A percentile compares a stretch with the other conserved stretches of the same genome.
Conservation (phyloP, 2,113 vertebrate genomes). For the Anoplopoma fimbria region DNA sequence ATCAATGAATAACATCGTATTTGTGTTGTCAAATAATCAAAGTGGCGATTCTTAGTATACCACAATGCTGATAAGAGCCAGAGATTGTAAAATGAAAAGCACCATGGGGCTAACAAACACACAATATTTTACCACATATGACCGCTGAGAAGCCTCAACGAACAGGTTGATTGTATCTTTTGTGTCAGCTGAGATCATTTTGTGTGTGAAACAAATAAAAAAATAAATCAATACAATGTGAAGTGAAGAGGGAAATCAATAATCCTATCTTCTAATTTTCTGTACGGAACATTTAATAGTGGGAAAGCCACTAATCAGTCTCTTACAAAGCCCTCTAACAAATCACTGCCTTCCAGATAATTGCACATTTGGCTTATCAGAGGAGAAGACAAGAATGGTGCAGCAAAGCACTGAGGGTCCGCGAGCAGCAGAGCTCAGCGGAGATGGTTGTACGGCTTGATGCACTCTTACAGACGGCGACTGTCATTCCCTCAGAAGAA, state of each 20-base stretch:
- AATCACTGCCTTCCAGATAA: neutral
- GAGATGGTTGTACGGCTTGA: neutral
- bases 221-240: slow-evolving; percentile 16
- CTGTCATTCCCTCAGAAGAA: neutral
- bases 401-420: neutral
- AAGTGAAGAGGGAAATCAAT: slow-evolving; percentile 31
- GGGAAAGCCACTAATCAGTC: neutral
- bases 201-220: neutral
- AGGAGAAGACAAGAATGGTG: neutral
- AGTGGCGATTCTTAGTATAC: neutral
- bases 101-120: neutral
- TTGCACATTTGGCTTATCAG: slow-evolving; percentile 18
- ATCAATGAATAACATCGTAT: neutral
- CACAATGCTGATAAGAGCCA: neutral
- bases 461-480: neutral
- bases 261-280: neutral
- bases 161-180: neutral
- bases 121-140: slow-evolving; percentile 2
- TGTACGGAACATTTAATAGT: neutral
- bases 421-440: slow-evolving; percentile 8
- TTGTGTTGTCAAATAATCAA: slow-evolving; percentile 17
- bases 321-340: neutral
- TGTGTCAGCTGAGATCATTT: slow-evolving; percentile 10
- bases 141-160: neutral
- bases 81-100: neutral